Base-by-base conservation (phyloP, 1,140 invertebrate genomes). In the Drosophila sucinea region DNA sequence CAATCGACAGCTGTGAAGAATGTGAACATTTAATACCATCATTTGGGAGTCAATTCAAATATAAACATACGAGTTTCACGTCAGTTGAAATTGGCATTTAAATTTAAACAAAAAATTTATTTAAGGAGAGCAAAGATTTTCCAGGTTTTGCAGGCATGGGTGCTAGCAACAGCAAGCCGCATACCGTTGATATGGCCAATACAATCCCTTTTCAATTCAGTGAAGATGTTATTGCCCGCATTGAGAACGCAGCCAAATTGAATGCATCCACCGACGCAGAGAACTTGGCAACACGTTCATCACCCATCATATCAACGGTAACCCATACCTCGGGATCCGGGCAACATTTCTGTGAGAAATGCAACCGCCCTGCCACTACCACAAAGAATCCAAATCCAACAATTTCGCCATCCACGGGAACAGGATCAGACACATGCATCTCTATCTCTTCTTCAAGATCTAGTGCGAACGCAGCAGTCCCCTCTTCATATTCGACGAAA, bases 121-220 rank as follows among this genome's bases (percentile, higher is more conserved):
- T 55, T 32, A 5, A 4, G 8, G 4, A 32, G 30, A 32, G 27
- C 4, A 55, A 55, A 23, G 30, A 32, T 32, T 55, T 55, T 55
- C 2, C 54, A 30, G 8, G 10, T 32, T 57, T 57, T 23, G 27
- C 17, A 25, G 27, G 17, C 3, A 87, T 87, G 83, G 83, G 83
- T 54, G 83, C 83, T 7, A 74, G 30, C 35, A 80, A 77, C 56
- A 83, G 76, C 54, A 80, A 89, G 62, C 84, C 83, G 3, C 77
- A 89, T 23, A 83, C 79, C 1, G 79, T 83, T 27, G 69, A 83
- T 76, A 80, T 87, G 44, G 35, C 58, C 23, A 87, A 87, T 62
- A 62, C 62, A 11, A 60, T 61, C n/a, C 67, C 73, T 38, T 77
- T 84, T 67, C 79, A 83, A 35, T 62, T 87, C 4, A 83, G 80